Base-by-base conservation (phyloP, 2,113 vertebrate species). In the Semicossyphus pulcher region DNA sequence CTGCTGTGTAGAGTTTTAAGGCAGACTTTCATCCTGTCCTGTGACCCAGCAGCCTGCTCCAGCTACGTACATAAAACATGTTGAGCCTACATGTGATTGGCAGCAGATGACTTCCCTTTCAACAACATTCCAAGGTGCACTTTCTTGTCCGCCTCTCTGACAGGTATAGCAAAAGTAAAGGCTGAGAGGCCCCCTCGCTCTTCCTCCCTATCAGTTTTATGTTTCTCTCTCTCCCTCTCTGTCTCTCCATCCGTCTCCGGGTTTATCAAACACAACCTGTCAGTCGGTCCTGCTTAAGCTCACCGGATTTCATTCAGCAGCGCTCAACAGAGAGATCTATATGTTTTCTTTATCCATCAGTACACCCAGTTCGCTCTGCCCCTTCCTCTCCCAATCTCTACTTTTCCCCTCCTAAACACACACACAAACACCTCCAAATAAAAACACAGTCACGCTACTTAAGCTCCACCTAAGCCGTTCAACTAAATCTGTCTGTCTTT, bases 181-280 rank as follows among this genome's bases (percentile, higher is more conserved):
- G 45, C 32, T 28, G 23, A 65, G 34, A 49, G 62, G 5, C 45
- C 44, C 45, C 14, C 26, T 37, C 2, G 1, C 53, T 58, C 54
- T 76, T 48, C 69, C 47, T 62, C 28, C 12, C 57, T 56, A 39
- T 72, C 53, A 64, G 28, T 58, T 72, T 34, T 69, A 23, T 65
- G 60, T 45, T 21, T 52, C 53, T 47, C 51, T 56, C 72, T 81
- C 56, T 7, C 45, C 39, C 32, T 45, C 23, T 60, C 31, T 72
- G 53, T 42, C 42, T 45, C 42, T 39, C 41, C 42, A n/a, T 73
- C 58, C 57, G 23, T 39, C 61, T 49, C 12, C 44, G 36, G 34
- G 20, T 81, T 85, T 86, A 81, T 88, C 80, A 85, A 85, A 80
- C 74, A 48, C 68, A 61, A 48, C 65, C 75, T 83, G 85, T 88